A percentile compares a stretch with the other conserved stretches of the same genome.
phyloP scores from a whole-genome alignment of 1,140 invertebrate species.

The Macrotrachela quadricornifera region DNA sequence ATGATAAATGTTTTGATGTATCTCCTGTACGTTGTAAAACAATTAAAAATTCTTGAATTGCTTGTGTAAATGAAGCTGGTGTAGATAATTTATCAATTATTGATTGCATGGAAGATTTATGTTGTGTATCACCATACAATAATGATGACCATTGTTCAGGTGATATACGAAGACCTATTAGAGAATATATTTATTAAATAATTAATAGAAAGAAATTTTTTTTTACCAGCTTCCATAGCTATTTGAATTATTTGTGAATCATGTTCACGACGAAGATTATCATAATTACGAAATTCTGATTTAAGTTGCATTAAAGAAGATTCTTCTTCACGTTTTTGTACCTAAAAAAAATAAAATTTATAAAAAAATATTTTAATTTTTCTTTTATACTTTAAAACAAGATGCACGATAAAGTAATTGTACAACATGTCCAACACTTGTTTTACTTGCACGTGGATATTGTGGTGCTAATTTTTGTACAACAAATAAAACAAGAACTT shows the following conservation, averaged over 20 bases:
- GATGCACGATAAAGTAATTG: slow-evolving; percentile 87
- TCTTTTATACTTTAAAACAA: slow-evolving; percentile 72
- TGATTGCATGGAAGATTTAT: slow-evolving; percentile 96
- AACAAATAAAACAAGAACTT: slow-evolving; percentile 94
- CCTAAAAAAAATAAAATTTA: slow-evolving; percentile 1
- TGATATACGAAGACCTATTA: slow-evolving; percentile 59
- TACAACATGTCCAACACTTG: slow-evolving; percentile 92
- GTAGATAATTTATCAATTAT: slow-evolving; percentile 49
- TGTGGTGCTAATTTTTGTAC: slow-evolving; percentile 78
- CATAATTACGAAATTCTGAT: slow-evolving; percentile 85
- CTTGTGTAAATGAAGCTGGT: too few relatives aligned
- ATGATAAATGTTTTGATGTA: too few relatives aligned
- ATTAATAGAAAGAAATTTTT: slow-evolving; percentile 39
- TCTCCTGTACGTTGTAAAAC: too few relatives aligned
- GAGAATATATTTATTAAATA: too few relatives aligned
- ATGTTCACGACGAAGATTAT: slow-evolving; percentile 71
- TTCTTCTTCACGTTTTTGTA: slow-evolving; percentile 83
- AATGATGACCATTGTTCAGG: slow-evolving; percentile 94
- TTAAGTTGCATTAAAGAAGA: slow-evolving; percentile 95
- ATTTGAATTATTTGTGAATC: slow-evolving; percentile 68
- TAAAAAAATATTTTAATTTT: not conserved
- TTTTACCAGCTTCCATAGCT: slow-evolving; percentile 81
- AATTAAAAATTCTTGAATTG: too few relatives aligned
- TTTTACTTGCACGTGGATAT: slow-evolving; percentile 93
- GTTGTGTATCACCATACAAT: slow-evolving; percentile 73